A percentile compares a stretch with the other conserved stretches of the same genome.
These are phyloP conservation scores for Hippocampus zosterae DNA, from an alignment of 2,113 vertebrate genomes.

Conservation along the genomic window DNA sequence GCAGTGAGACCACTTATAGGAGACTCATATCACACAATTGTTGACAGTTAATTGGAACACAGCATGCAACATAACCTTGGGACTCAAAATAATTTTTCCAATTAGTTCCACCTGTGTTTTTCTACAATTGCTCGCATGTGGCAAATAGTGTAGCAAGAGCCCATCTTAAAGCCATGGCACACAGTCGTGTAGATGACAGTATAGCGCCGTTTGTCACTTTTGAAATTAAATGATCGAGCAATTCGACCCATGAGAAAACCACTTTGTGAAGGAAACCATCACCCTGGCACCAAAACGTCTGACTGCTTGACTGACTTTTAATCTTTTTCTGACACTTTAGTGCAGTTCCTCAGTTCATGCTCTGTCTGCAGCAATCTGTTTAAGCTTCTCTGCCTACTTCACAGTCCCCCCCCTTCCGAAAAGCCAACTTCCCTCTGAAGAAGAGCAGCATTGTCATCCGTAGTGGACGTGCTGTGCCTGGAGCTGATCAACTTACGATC, in stretches of 20 bases:
- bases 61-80: not conserved
- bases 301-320: conserved; percentile 11
- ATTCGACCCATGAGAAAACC: not conserved
- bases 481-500: not conserved
- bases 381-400: not conserved
- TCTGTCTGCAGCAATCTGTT: not conserved
- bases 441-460: not conserved
- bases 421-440: not conserved
- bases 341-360: not conserved
- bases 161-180: not conserved
- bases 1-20: not conserved
- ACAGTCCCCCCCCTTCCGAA: not conserved
- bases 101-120: not conserved
- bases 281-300: not conserved
- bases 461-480: not conserved
- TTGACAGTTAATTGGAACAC: not conserved
- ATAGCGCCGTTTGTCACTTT: not conserved
- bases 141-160: not conserved
- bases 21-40: not conserved
- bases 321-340: not conserved
- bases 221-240: not conserved
- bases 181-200: not conserved
- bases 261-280: conserved; percentile 3
- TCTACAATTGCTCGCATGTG: not conserved
- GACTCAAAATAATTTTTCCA: not conserved